A percentile compares a stretch with the other conserved stretches of the same genome.
These are phyloP conservation scores for Rhinichthys osculus DNA, from an alignment of 2,797 vertebrate species.

Conservation along the genomic window DNA sequence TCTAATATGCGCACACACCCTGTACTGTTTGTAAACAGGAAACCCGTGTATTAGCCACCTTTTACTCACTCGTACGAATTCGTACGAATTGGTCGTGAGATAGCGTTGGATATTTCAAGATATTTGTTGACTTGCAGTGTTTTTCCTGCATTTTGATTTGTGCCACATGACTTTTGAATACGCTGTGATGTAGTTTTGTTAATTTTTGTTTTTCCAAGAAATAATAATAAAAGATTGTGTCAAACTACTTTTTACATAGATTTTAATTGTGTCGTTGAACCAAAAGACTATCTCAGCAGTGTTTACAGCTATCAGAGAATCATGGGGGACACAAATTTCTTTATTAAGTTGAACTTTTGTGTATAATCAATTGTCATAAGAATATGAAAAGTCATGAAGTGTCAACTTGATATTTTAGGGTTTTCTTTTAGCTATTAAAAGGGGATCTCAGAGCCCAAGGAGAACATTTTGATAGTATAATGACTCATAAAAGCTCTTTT, in stretches of 20 bases:
- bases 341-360: background rate
- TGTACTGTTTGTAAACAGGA: too few species aligned
- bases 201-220: background rate
- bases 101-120: background rate
- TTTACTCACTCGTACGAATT: too few species aligned
- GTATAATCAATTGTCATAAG: background rate
- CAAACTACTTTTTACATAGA: background rate
- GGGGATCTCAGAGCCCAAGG: background rate
- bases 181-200: background rate
- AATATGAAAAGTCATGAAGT: background rate
- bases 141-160: background rate
- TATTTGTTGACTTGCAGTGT: background rate
- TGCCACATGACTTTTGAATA: background rate
- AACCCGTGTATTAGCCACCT: too few species aligned
- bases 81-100: too few species aligned
- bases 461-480: background rate
- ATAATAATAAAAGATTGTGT: background rate
- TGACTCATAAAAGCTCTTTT: conserved; percentile 45
- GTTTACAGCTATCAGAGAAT: background rate
- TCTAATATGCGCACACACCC: too few species aligned
- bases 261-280: background rate
- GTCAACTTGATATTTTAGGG: background rate
- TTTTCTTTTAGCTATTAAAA: background rate
- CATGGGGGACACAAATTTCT: background rate
- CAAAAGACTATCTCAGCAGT: background rate